A percentile compares a stretch with the other conserved stretches of the same genome.
These are phyloP conservation scores for Melolontha melolontha DNA, from an alignment of 2,888 invertebrate genomes.

Conservation along the genomic window DNA sequence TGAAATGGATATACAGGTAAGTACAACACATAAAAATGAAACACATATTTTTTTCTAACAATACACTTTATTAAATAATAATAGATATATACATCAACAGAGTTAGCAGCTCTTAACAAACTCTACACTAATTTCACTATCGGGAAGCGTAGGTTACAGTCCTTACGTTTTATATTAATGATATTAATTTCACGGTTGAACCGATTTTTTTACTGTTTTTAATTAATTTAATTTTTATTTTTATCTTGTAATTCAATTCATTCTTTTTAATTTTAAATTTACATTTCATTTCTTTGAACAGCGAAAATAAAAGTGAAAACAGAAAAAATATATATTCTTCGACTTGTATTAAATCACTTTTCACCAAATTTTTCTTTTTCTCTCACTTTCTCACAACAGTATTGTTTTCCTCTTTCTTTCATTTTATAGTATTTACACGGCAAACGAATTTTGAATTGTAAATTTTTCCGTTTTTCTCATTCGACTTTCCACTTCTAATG, in stretches of 20 bases:
- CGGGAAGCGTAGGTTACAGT: constrained; percentile 47
- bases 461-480: background rate
- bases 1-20: background rate
- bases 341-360: constrained; percentile 17
- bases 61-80: constrained; percentile 65
- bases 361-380: constrained; percentile 7
- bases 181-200: constrained; percentile 1
- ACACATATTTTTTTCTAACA: constrained; percentile 58
- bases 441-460: background rate
- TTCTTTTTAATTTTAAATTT: constrained; percentile 30
- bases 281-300: constrained; percentile 24
- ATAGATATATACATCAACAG: constrained; percentile 59
- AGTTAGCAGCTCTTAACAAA: constrained; percentile 50
- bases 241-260: constrained; percentile 28
- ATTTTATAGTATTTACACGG: background rate
- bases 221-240: constrained; percentile 14
- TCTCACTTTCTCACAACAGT: background rate
- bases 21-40: constrained; percentile 7
- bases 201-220: constrained; percentile 10
- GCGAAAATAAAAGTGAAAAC: too few relatives aligned
- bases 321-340: too few relatives aligned
- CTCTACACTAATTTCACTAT: constrained; percentile 46
- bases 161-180: constrained; percentile 33
- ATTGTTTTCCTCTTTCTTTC: constrained; percentile 3
- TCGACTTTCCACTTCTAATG: background rate